phyloP scores from a whole-genome alignment of 2,113 vertebrate species.

The Meleagris gallopavo region DNA sequence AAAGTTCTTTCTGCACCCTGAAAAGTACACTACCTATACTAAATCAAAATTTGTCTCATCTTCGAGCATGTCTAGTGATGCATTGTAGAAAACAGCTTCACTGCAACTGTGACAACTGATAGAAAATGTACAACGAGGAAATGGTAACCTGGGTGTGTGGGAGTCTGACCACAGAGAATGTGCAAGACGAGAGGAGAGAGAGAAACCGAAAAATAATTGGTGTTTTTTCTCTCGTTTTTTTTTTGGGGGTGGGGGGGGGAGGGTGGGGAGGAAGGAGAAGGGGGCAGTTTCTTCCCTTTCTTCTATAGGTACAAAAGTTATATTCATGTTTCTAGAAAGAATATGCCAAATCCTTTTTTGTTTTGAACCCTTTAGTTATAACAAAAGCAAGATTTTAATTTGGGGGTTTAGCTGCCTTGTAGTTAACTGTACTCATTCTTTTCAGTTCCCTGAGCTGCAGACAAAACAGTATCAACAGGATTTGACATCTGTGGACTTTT shows the following conservation, averaged over 20 bases:
- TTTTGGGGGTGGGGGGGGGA: too few relatives aligned
- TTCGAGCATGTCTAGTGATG: background rate
- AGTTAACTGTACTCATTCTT: background rate
- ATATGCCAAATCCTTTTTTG: background rate
- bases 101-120: background rate
- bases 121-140: background rate
- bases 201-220: background rate
- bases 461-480: background rate
- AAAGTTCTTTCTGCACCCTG: background rate
- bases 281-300: background rate
- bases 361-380: background rate
- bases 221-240: background rate
- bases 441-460: background rate
- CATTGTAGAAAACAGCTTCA: background rate
- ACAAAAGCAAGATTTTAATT: background rate
- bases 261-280: too few relatives aligned
- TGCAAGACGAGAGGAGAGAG: background rate
- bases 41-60: background rate
- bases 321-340: background rate
- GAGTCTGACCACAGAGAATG: background rate
- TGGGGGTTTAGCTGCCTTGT: background rate
- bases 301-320: fast-evolving
- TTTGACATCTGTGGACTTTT: background rate
- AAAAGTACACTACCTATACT: background rate
- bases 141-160: background rate